Evolutionary conservation across 2,888 invertebrate species (phyloP).

Genomic region (Bhutanitis thaidina): DNA sequence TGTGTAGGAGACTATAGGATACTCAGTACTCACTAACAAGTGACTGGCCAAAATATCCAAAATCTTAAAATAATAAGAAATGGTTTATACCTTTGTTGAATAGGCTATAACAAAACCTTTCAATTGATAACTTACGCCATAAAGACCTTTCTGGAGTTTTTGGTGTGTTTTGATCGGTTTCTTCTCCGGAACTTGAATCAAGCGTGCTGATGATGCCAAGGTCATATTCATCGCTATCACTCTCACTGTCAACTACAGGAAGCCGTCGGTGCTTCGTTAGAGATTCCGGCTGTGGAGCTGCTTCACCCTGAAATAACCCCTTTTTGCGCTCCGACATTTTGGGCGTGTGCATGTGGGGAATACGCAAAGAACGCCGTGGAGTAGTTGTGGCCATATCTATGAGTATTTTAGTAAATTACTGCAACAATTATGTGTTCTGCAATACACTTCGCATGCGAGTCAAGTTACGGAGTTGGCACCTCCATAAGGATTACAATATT

Average conservation of each 20-base stretch:
- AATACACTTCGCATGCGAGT: slow-evolving; percentile 6
- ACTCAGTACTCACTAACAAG: too few species aligned
- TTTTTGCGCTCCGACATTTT: slow-evolving; percentile 82
- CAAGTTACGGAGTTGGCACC: slow-evolving; percentile 25
- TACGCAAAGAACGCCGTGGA: slow-evolving; percentile 60
- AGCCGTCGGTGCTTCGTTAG: slow-evolving; percentile 61
- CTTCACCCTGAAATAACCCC: slow-evolving; percentile 76
- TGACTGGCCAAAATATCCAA: too few species aligned
- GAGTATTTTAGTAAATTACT: slow-evolving; percentile 27
- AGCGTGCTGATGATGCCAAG: slow-evolving; percentile 80
- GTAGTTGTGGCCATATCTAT: slow-evolving; percentile 59
- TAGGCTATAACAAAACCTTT: not conserved
- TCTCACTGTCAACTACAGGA: slow-evolving; percentile 69
- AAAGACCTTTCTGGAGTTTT: slow-evolving; percentile 55
- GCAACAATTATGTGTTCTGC: not conserved
- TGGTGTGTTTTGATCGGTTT: slow-evolving; percentile 53
- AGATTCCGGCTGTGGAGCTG: slow-evolving; percentile 46
- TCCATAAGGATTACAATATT: slow-evolving; percentile 25
- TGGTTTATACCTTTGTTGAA: too few species aligned
- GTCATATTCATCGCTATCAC: slow-evolving; percentile 75
- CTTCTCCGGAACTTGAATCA: slow-evolving; percentile 71
- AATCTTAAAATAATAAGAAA: too few species aligned
- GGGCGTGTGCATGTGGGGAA: slow-evolving; percentile 72
- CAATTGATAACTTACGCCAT: slow-evolving; percentile 55
- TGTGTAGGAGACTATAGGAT: too few species aligned